phyloP scores from a whole-genome alignment of 2,797 vertebrate genomes.

The Geotrypetes seraphini region DNA sequence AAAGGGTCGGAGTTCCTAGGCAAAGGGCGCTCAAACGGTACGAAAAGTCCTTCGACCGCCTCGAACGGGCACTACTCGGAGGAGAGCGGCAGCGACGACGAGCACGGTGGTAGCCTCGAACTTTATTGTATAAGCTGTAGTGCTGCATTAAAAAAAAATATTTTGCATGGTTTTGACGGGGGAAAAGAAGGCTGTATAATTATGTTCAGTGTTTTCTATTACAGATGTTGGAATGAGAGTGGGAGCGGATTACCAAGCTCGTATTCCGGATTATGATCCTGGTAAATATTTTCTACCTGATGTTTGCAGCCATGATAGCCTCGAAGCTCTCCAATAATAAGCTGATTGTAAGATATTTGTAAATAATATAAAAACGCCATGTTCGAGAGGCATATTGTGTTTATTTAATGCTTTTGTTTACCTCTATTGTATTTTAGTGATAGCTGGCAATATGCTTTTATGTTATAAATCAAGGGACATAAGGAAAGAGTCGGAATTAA shows the following conservation, averaged over 20 bases:
- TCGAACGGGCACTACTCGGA: conserved; percentile 69
- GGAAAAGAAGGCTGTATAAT: too few species aligned
- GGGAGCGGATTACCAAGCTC: conserved; percentile 86
- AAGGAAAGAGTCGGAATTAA: too few species aligned
- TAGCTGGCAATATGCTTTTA: too few species aligned
- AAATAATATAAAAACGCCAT: too few species aligned
- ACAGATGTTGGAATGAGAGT: conserved; percentile 96
- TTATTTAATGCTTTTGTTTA: too few species aligned
- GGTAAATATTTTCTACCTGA: conserved; percentile 56
- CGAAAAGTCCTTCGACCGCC: conserved; percentile 75
- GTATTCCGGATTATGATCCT: conserved; percentile 85
- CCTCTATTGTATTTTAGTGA: too few species aligned
- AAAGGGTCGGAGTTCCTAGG: conserved; percentile 81
- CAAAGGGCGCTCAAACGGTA: conserved; percentile 74
- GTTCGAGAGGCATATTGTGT: not conserved
- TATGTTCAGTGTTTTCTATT: conserved; percentile 44
- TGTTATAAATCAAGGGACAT: too few species aligned
- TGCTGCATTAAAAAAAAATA: conserved; percentile 13
- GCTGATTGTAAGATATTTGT: too few species aligned
- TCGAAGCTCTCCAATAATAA: conserved; percentile 20
- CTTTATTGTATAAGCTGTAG: conserved; percentile 11
- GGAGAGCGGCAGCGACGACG: conserved; percentile 89
- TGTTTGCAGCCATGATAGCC: conserved; percentile 26
- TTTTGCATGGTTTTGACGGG: too few species aligned
- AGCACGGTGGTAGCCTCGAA: conserved; percentile 86